These are phyloP conservation scores for Muscina levida DNA, from an alignment of 2,888 invertebrate species.

Conservation along the genomic window DNA sequence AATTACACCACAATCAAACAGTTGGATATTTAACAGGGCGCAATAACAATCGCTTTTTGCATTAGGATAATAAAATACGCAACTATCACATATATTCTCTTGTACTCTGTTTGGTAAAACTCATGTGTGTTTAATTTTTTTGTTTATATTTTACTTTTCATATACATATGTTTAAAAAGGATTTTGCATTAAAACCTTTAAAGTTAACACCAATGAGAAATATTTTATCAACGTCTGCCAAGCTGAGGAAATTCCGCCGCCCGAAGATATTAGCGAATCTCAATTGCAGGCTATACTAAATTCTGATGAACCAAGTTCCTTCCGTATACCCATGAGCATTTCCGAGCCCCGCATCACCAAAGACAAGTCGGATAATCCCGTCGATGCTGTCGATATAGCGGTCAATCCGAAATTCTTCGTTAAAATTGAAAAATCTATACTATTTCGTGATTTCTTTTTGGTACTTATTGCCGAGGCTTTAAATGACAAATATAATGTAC, in stretches of 20 bases:
- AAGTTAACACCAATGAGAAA: constrained; percentile 85
- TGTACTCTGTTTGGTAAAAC: too few relatives aligned
- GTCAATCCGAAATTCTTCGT: constrained; percentile 88
- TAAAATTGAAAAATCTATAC: constrained; percentile 86
- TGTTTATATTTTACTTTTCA: too few relatives aligned
- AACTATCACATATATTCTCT: too few relatives aligned
- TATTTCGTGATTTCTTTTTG: constrained; percentile 90
- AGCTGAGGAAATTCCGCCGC: constrained; percentile 87
- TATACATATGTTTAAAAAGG: constrained; percentile 81
- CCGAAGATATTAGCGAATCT: constrained; percentile 85
- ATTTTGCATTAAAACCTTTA: constrained; percentile 88
- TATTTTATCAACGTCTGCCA: constrained; percentile 93
- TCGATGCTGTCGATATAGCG: constrained; percentile 91
- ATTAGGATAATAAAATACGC: too few relatives aligned
- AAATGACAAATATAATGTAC: constrained; percentile 88
- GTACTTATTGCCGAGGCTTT: constrained; percentile 89
- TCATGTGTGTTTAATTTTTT: too few relatives aligned
- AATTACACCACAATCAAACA: too few relatives aligned
- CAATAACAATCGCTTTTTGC: too few relatives aligned
- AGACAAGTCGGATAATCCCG: constrained; percentile 88
- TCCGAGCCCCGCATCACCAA: constrained; percentile 88
- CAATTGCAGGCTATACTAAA: constrained; percentile 85
- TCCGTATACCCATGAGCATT: constrained; percentile 93
- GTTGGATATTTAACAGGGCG: too few relatives aligned
- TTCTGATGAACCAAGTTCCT: constrained; percentile 86